Evolutionary conservation across 1,140 invertebrate genomes (phyloP).

Genomic region (Trialeurodes vaporariorum): DNA sequence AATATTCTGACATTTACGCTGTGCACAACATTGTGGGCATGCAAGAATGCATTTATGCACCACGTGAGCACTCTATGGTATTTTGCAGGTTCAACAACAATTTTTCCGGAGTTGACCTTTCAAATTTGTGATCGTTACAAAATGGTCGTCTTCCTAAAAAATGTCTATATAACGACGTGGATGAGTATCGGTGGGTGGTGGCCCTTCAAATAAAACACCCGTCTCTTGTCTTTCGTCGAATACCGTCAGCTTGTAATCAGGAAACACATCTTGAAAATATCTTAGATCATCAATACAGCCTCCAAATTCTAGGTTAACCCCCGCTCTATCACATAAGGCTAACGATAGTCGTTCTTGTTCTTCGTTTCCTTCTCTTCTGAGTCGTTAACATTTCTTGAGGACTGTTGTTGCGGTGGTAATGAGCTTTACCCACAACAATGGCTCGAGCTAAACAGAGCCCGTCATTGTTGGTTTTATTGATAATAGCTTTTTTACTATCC

Average conservation of each 20-base stretch:
- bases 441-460: not conserved
- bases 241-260: not conserved
- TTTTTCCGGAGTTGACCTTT: not conserved
- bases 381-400: not conserved
- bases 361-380: not conserved
- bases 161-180: not conserved
- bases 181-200: not conserved
- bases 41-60: not conserved
- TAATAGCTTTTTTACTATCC: not conserved
- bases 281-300: not conserved
- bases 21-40: too few relatives aligned
- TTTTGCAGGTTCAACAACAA: not conserved
- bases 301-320: too few relatives aligned
- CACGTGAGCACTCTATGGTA: not conserved
- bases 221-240: not conserved
- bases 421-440: not conserved
- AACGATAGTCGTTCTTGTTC: too few relatives aligned
- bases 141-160: not conserved
- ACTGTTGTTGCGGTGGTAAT: not conserved
- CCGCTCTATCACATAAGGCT: too few relatives aligned
- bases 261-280: not conserved
- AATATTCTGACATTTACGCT: too few relatives aligned
- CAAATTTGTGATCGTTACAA: not conserved
- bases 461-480: not conserved
- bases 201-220: not conserved